Evolutionary conservation across 2,113 vertebrate species (phyloP).

Genomic region (Holacanthus passer): DNA sequence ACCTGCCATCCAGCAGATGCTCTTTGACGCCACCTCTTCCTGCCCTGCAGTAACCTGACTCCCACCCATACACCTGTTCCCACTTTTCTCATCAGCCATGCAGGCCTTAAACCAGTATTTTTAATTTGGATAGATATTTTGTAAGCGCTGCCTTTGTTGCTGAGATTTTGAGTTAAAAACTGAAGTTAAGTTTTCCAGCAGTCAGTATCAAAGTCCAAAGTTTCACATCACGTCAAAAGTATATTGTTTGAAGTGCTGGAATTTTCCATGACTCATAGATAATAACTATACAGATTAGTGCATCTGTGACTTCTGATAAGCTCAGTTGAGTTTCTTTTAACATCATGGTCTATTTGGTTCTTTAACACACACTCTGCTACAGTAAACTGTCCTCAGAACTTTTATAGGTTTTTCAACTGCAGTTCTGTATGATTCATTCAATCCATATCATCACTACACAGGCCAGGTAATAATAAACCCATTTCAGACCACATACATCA

Average conservation of each 20-base stretch:
- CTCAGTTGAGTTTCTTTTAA: neutral
- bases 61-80: too few species aligned
- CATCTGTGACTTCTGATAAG: neutral
- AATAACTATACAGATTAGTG: neutral
- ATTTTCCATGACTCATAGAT: neutral
- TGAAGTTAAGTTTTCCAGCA: neutral
- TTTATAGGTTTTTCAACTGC: neutral
- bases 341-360: fast-evolving
- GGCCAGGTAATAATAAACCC: too few species aligned
- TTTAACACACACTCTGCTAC: neutral
- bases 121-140: too few species aligned
- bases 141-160: neutral
- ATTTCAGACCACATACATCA: too few species aligned
- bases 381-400: neutral
- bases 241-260: neutral
- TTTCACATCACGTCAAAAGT: neutral
- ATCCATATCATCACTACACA: too few species aligned
- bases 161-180: neutral
- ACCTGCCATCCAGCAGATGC: too few species aligned
- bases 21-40: too few species aligned
- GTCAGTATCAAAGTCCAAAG: neutral
- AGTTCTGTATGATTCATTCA: too few species aligned
- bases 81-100: too few species aligned
- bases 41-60: too few species aligned
- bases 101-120: too few species aligned